Base-by-base conservation (phyloP, 2,113 vertebrate genomes). In the Osmerus eperlanus region DNA sequence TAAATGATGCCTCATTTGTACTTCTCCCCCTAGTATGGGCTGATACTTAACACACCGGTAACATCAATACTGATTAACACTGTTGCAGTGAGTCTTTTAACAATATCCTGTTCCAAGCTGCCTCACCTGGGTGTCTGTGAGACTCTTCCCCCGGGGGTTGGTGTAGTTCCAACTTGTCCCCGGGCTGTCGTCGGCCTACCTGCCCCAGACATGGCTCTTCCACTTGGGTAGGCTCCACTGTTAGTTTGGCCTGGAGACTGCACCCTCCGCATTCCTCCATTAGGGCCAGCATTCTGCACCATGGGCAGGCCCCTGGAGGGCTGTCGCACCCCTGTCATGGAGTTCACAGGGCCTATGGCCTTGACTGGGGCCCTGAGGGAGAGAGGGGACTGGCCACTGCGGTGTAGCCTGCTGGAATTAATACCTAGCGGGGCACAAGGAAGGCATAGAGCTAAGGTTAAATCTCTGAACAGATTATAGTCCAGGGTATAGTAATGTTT, bases 321-420 rank as follows among this genome's bases (percentile, higher is more conserved):
- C 84, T 94, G 94, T 77, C 92, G 78, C 51, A 83, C 53, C 0
- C 88, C 63, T n/a, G 91, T 65, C 80, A 94, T 90, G 6, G 92
- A 85, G 78, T 75, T 85, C 41, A 88, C 78, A 1, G 91, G 93
- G 0, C 85, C 25, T 25, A 91, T 87, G 0, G 91, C 93, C 82
- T 96, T 97, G 21, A 94, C 77, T 0, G 94, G 91, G 47, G 91
- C 86, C 2, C 94, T 86, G 47, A 87, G 78, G 0, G 91, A 87
- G 8, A 96, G 82, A 8, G 93, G 91, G 29, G 90, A 89, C 84
- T 95, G 94, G 15, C 89, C 90, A 0, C 78, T 92, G 69, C 86
- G 87, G 65, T 92, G 91, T 75, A 95, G 76, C 61, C 95, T 93
- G 77, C 87, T 87, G 79, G 90, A 83, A 71, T 92, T 63, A 83